These are phyloP conservation scores for Melanotus villosus DNA, from an alignment of 2,888 invertebrate genomes.

Conservation along the genomic window DNA sequence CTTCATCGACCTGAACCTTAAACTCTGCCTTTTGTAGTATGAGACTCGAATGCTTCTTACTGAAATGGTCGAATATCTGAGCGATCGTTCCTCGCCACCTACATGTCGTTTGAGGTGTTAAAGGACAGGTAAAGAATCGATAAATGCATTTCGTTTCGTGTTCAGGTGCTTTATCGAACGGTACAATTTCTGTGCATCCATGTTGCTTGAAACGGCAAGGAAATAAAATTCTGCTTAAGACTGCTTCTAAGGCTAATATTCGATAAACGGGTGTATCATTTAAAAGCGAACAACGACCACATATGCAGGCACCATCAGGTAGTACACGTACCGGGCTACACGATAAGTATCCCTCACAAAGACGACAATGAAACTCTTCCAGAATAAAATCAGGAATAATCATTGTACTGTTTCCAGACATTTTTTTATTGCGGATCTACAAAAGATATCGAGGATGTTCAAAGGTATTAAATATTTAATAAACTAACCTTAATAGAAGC, in stretches of 20 bases:
- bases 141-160: slow-evolving; percentile 22
- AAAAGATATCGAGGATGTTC: too few species aligned
- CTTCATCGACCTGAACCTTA: neutral
- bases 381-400: neutral
- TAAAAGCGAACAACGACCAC: slow-evolving; percentile 57
- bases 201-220: slow-evolving; percentile 54
- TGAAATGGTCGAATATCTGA: slow-evolving; percentile 11
- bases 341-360: neutral
- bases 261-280: slow-evolving; percentile 55
- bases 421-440: too few species aligned
- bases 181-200: slow-evolving; percentile 8
- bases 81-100: slow-evolving; percentile 6
- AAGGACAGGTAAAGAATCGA: slow-evolving; percentile 21
- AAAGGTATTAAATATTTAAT: too few species aligned
- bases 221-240: slow-evolving; percentile 59
- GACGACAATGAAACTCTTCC: neutral
- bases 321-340: neutral
- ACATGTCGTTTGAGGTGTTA: neutral
- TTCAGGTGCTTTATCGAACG: neutral
- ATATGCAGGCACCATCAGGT: slow-evolving; percentile 54
- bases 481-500: too few species aligned
- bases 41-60: neutral
- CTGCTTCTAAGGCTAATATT: slow-evolving; percentile 58
- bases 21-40: neutral
- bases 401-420: too few species aligned